Conservation (phyloP, 2,888 invertebrate genomes). For the Noctua comes region DNA sequence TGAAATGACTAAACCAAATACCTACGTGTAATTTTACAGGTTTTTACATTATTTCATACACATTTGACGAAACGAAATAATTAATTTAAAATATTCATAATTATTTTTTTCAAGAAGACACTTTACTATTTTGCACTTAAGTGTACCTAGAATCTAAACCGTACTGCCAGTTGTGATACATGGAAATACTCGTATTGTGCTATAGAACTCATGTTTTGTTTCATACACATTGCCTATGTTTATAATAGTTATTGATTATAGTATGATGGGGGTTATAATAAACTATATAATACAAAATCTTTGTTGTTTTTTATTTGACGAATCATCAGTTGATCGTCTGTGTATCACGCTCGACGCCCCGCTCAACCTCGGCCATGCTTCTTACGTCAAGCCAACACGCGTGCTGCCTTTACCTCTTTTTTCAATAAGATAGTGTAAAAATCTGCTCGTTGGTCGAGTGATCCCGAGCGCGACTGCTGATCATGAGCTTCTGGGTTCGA, state of each 20-base stretch:
- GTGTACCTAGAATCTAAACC: constrained; percentile 37
- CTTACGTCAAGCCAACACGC: background rate
- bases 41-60: constrained; percentile 29
- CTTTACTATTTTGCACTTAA: background rate
- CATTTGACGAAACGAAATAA: background rate
- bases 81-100: background rate
- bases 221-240: constrained; percentile 51
- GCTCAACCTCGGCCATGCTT: background rate
- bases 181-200: constrained; percentile 50
- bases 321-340: background rate
- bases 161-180: constrained; percentile 58
- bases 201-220: constrained; percentile 45
- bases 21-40: constrained; percentile 44
- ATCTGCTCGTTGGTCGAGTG: background rate
- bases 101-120: background rate
- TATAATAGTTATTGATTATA: constrained; percentile 70
- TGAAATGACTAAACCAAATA: constrained; percentile 43
- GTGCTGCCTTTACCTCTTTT: too few relatives aligned
- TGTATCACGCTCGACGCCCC: background rate
- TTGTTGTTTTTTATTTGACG: constrained; percentile 21
- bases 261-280: constrained; percentile 76
- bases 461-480: too few relatives aligned
- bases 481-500: background rate
- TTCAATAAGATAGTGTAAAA: too few relatives aligned
- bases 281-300: constrained; percentile 66